Conservation (phyloP, 2,797 vertebrate species). For the Psittacula derbiana region DNA sequence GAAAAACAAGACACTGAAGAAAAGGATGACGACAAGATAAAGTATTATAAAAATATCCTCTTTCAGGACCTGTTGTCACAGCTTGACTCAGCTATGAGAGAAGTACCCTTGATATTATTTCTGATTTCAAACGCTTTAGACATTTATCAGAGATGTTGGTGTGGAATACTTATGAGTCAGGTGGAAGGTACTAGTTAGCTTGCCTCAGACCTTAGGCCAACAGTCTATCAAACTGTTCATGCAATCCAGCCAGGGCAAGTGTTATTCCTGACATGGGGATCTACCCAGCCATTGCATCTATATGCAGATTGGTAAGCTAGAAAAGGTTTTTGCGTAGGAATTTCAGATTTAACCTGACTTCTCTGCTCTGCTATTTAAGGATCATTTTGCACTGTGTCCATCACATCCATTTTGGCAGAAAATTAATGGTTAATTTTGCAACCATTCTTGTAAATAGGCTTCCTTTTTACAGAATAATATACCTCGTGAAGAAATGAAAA, state of each 20-base stretch:
- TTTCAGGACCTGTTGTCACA: neutral
- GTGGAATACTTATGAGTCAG: neutral
- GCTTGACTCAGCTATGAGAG: neutral
- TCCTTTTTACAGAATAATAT: neutral
- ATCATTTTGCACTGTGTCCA: neutral
- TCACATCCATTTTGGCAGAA: neutral
- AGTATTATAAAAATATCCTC: neutral
- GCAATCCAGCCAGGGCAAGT: neutral
- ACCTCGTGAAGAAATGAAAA: constrained; percentile 17
- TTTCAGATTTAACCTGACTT: neutral
- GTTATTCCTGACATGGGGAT: neutral
- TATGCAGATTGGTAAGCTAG: neutral
- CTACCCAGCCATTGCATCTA: neutral
- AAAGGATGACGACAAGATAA: neutral
- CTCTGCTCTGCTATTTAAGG: neutral
- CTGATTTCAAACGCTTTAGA: neutral
- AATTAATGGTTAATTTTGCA: neutral
- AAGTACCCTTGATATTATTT: neutral
- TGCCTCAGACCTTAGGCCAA: neutral
- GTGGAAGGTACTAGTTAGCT: neutral
- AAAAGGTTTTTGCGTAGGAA: neutral
- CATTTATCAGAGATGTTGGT: neutral
- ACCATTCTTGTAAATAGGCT: neutral
- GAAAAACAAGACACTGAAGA: neutral
- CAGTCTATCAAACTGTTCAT: neutral